phyloP scores from a whole-genome alignment of 2,113 vertebrate species.

The Hyperopisus bebe region DNA sequence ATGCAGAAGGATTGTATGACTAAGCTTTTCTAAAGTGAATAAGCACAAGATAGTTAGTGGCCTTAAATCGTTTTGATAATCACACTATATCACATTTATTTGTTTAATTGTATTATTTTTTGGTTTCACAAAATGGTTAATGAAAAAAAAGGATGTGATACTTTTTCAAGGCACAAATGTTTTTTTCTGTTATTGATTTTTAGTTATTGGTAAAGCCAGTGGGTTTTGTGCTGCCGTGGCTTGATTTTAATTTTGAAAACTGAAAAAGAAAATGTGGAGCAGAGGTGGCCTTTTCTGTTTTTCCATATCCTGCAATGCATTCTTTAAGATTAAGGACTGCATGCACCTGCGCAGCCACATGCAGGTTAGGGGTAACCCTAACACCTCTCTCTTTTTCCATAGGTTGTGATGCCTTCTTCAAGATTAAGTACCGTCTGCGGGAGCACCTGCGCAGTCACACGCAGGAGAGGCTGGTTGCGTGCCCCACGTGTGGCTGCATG shows the following conservation, averaged over 20 bases:
- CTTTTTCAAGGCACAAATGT: not conserved
- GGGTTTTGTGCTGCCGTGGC: not conserved
- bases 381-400: not conserved
- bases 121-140: not conserved
- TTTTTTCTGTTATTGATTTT: not conserved
- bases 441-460: slow-evolving; percentile 60
- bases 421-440: slow-evolving; percentile 56
- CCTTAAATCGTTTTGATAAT: not conserved
- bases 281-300: not conserved
- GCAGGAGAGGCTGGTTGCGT: slow-evolving; percentile 56
- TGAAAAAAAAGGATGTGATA: not conserved
- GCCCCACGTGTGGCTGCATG: slow-evolving; percentile 60
- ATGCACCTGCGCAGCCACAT: slow-evolving; percentile 58
- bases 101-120: not conserved
- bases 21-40: not conserved
- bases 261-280: not conserved
- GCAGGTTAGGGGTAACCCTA: slow-evolving; percentile 19
- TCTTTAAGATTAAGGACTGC: slow-evolving; percentile 59
- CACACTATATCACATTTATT: not conserved
- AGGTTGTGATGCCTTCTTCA: slow-evolving; percentile 57
- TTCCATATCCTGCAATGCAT: slow-evolving; percentile 46
- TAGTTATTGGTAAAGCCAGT: not conserved
- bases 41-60: not conserved
- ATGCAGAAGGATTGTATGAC: not conserved
- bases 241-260: not conserved